A percentile compares a stretch with the other conserved stretches of the same genome.
Conservation (phyloP, 2,113 vertebrate genomes). For the Agapornis roseicollis region DNA sequence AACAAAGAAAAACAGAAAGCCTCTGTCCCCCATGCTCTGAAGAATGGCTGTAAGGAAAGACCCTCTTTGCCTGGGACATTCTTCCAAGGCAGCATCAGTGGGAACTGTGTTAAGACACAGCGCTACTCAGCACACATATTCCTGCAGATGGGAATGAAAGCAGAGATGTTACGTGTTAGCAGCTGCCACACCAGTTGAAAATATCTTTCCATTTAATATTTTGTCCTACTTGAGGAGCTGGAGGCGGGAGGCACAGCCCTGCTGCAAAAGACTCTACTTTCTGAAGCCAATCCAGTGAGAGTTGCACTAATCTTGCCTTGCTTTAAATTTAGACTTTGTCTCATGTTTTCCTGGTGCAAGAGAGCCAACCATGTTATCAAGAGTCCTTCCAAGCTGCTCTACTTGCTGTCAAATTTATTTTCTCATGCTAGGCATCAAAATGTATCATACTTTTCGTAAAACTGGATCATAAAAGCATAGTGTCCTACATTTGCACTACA, state of each 20-base stretch:
- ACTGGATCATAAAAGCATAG: background rate
- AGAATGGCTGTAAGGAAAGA: background rate
- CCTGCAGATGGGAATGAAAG: constrained; percentile 12
- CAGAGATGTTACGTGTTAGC: background rate
- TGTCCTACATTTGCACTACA: background rate
- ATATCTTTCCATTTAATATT: background rate
- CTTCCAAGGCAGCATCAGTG: background rate
- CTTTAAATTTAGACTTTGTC: background rate
- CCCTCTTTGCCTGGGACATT: background rate
- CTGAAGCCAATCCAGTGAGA: background rate
- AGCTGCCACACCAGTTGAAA: constrained; percentile 21
- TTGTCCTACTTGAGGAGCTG: background rate
- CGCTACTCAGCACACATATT: background rate
- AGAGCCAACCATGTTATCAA: background rate
- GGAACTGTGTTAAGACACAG: background rate
- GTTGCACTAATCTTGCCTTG: background rate
- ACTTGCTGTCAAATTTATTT: background rate
- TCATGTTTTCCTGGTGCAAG: background rate
- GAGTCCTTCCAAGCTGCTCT: background rate
- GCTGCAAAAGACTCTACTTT: background rate
- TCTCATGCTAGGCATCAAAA: background rate
- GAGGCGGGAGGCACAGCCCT: background rate
- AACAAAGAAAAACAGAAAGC: background rate
- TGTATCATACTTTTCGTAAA: background rate
- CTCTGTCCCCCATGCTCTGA: background rate